phyloP scores from a whole-genome alignment of 2,113 vertebrate species.

The Hipposideros armiger region DNA sequence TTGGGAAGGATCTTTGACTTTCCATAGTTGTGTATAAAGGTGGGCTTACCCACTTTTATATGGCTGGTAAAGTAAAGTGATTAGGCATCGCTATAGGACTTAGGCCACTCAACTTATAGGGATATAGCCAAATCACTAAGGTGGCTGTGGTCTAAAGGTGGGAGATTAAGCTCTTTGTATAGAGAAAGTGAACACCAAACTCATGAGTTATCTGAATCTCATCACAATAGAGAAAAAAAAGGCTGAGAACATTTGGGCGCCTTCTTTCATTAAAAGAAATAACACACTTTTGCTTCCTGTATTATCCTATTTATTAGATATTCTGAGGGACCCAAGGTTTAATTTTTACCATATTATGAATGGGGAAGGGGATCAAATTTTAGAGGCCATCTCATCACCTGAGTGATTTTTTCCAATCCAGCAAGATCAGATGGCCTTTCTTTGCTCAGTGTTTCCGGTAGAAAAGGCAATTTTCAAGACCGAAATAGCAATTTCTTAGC shows the following conservation, averaged over 20 bases:
- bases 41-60: neutral
- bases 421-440: conserved; percentile 70
- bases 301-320: neutral
- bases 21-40: neutral
- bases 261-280: conserved; percentile 45
- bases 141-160: neutral
- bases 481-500: conserved; percentile 82
- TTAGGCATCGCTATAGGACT: neutral
- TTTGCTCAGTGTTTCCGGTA: conserved; percentile 74
- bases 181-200: neutral
- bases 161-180: neutral
- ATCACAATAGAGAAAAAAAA: neutral
- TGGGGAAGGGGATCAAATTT: neutral
- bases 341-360: conserved; percentile 36
- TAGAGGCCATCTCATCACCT: conserved; percentile 9
- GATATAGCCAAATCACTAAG: neutral
- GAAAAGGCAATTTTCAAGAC: conserved; percentile 82
- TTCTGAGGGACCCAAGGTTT: conserved; percentile 16
- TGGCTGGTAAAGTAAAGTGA: neutral
- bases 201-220: conserved; percentile 25
- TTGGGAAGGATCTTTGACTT: neutral
- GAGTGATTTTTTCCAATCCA: conserved; percentile 69
- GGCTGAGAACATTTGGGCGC: neutral
- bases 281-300: neutral
- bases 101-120: neutral